Evolutionary conservation across 2,888 invertebrate genomes (phyloP), one percentile per base, ranked within the genome.

Genomic region (Heliothis peltigera): DNA sequence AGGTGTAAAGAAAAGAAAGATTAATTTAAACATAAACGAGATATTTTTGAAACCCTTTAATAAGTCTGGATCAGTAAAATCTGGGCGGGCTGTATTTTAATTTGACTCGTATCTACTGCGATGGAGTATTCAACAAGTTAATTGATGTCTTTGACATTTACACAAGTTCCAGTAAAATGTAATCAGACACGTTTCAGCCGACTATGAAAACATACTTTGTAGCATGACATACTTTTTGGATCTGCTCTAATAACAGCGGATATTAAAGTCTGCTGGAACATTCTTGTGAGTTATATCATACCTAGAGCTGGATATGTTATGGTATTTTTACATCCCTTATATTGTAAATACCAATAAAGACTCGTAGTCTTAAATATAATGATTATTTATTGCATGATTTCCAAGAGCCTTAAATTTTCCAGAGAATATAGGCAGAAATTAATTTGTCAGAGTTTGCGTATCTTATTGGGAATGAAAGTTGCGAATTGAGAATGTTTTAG

Each of bases 201-300:
- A 55, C 55, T 70, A 52, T 52, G 46, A 63, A 51, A 46, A 47
- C 28, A 49, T 32, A 72, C 32, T 46, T 65, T 53, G 52, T 43
- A 47, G 55, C 15, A 51, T n/a, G 63, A 43, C n/a, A 60, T 21
- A 19, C 42, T 47, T 64, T 64, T 57, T 46, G 42, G 35, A 35
- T 55, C 17, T 46, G 44, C 32, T 68, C n/a, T 25, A 43, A 43
- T 35, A 49, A 35, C 22, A 25, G 49, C 54, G 39, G 54, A 42
- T 68, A 71, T 64, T 64, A 67, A 19, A 17, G 35, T 70, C 47
- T 19, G n/a, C 18, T 28, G 52, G 22, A 52, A 17, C 19, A 22
- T 47, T 32, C 25, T 39, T 39, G 4, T n/a, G 39, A 4, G n/a
- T n/a, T n/a, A n/a, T n/a, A n/a, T n/a, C n/a, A n/a, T n/a, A 39